Base-by-base conservation (phyloP, 2,888 invertebrate species). In the Drosophila birchii region DNA sequence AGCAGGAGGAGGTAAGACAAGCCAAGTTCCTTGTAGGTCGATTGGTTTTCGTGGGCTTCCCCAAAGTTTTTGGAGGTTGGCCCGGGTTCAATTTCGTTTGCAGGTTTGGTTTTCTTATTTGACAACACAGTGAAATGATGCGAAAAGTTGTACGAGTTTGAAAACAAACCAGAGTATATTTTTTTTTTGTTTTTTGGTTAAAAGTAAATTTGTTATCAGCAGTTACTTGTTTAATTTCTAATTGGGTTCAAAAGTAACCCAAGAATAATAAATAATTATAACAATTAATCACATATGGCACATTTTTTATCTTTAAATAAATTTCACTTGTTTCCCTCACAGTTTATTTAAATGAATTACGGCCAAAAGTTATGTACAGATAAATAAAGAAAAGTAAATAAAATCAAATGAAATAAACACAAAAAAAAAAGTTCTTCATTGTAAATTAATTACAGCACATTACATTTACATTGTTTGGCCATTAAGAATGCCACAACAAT, bases 401-500 rank as follows among this genome's bases (percentile, higher is more conserved):
- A 51, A 51, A 20, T 51, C 51, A 34, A 20, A 34, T 51, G 16
- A 51, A 51, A 51, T 4, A 23, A 32, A 34, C 20, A 9, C 8
- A 41, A 41, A 32, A 34, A 43, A 43, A n/a, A 41, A 23, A 14
- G 14, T 11, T 34, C 18, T n/a, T 41, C 23, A 44, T 56, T 53
- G 73, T 73, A 60, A 80, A 78, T 67, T 72, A 44, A 73, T 45
- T 73, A 56, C 66, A 51, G 29, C 53, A 67, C 72, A 80, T 53
- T 49, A 18, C 59, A 49, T 29, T 57, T 67, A 61, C 59, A 57
- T 57, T 54, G 34, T 5, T n/a, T n/a, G 18, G 34, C 62, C 41
- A 59, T 53, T 44, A 43, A 59, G 62, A 68, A 78, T 73, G 74
- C 60, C 78, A 80, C 53, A 76, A 59, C 72, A 78, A 80, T 80